These are phyloP conservation scores for Rhyacophila evoluta DNA, from an alignment of 2,888 invertebrate species.

Conservation along the genomic window DNA sequence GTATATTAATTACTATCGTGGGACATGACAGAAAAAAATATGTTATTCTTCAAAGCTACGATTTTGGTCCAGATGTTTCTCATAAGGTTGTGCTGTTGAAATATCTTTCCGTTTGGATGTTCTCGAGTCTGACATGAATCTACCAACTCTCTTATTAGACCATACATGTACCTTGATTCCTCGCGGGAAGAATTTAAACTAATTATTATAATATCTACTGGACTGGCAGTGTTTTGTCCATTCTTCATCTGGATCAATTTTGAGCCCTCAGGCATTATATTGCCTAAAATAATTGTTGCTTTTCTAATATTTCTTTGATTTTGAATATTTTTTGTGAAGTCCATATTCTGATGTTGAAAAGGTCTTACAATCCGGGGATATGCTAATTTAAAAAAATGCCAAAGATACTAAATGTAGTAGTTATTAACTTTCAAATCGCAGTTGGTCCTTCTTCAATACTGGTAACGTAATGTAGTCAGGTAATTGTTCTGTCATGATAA, in stretches of 20 bases:
- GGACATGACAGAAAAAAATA: too few species aligned
- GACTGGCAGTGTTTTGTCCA: not conserved
- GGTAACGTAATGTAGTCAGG: too few species aligned
- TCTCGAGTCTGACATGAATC: not conserved
- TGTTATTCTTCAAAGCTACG: not conserved
- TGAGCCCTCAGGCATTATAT: not conserved
- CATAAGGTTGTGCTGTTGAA: not conserved
- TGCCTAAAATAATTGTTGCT: not conserved
- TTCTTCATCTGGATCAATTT: not conserved
- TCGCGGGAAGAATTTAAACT: not conserved
- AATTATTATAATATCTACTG: not conserved
- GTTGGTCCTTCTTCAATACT: too few species aligned
- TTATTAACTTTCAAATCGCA: too few species aligned
- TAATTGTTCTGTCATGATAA: too few species aligned
- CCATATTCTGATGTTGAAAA: too few species aligned
- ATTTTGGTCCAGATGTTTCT: not conserved
- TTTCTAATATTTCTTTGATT: too few species aligned
- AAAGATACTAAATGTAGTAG: too few species aligned
- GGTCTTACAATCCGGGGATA: too few species aligned
- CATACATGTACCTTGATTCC: not conserved
- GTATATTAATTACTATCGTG: too few species aligned
- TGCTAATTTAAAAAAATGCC: too few species aligned
- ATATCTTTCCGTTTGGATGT: not conserved
- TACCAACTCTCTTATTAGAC: not conserved
- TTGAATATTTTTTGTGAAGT: too few species aligned